These are phyloP conservation scores for Phalacrocorax pelagicus DNA, from an alignment of 2,113 vertebrate species.

Conservation along the genomic window DNA sequence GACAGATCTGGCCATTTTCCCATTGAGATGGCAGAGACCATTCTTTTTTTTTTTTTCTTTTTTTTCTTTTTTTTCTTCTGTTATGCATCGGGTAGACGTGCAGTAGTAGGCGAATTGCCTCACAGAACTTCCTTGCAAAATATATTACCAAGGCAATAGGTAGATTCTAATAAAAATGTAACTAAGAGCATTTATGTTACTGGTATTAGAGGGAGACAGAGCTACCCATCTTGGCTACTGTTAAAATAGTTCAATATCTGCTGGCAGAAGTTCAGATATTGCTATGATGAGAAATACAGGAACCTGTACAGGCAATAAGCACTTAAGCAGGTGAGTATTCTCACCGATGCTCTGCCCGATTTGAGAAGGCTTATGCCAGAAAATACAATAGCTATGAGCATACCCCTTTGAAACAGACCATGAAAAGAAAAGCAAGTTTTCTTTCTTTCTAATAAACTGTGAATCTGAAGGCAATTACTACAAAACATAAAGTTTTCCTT, in stretches of 20 bases:
- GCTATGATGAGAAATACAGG: not conserved
- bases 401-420: not conserved
- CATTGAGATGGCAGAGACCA: not conserved
- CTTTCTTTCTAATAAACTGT: not conserved
- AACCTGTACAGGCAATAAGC: not conserved
- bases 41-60: not conserved
- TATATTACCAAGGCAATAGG: not conserved
- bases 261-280: not conserved
- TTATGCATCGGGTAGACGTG: not conserved
- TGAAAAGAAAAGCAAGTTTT: not conserved
- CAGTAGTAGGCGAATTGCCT: not conserved
- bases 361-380: not conserved
- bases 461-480: not conserved
- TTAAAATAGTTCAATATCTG: not conserved
- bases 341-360: fast-evolving
- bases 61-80: not conserved
- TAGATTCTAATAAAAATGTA: not conserved
- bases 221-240: not conserved
- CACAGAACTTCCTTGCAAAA: not conserved
- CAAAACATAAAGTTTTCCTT: not conserved
- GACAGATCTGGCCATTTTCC: not conserved
- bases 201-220: not conserved
- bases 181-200: not conserved
- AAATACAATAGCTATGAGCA: not conserved
- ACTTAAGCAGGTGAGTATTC: not conserved